Evolutionary conservation across 1,140 invertebrate genomes (phyloP).

Genomic region (Drosophila nigromelanica): DNA sequence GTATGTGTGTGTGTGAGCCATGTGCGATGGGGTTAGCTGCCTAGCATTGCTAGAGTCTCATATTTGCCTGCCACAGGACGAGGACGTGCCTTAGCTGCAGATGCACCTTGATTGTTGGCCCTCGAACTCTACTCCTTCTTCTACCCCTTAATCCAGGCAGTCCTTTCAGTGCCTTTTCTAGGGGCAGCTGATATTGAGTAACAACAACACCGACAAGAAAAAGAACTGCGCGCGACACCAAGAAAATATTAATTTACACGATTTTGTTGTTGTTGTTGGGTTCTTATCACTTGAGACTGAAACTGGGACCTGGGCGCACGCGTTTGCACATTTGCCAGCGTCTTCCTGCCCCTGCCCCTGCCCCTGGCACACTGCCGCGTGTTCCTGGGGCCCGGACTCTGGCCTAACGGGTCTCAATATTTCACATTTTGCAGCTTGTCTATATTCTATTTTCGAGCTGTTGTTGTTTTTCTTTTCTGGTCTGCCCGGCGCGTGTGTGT

Average conservation of each 20-base stretch:
- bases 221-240: constrained; percentile 1
- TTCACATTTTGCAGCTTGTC: constrained; percentile 69
- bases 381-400: not conserved
- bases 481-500: constrained; percentile 57
- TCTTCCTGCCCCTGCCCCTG: constrained; percentile 34
- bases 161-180: constrained; percentile 44
- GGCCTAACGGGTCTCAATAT: constrained; percentile 19
- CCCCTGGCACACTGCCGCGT: not conserved
- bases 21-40: constrained; percentile 59
- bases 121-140: constrained; percentile 1
- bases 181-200: constrained; percentile 57
- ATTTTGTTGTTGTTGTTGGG: not conserved
- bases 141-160: constrained; percentile 11
- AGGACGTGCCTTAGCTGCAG: constrained; percentile 63
- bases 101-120: constrained; percentile 56
- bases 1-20: constrained; percentile 13
- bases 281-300: constrained; percentile 59
- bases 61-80: constrained; percentile 50
- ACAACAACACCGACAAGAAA: constrained; percentile 1
- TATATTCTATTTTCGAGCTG: constrained; percentile 14
- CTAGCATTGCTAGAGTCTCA: constrained; percentile 34
- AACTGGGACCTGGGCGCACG: constrained; percentile 52
- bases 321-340: constrained; percentile 69
- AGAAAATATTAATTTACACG: constrained; percentile 6
- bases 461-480: not conserved